A percentile compares a stretch with the other conserved stretches of the same genome.
These are phyloP conservation scores for Dendrophyllia cribrosa DNA, from an alignment of 64 coral and sea anemone species.

Conservation along the genomic window DNA sequence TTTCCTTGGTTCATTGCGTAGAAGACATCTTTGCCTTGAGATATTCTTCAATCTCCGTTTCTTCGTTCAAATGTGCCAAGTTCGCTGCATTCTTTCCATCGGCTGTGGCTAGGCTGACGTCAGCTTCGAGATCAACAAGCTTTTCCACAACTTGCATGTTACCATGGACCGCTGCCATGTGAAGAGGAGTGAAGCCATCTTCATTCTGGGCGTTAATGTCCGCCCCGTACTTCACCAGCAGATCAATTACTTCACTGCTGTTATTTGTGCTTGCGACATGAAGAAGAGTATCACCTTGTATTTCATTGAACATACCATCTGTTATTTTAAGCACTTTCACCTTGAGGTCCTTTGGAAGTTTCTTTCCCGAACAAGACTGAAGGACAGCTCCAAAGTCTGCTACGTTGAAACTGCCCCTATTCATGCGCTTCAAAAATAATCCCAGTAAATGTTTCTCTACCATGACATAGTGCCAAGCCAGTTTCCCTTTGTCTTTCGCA, in stretches of 20 bases:
- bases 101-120: not conserved
- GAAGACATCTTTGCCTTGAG: not conserved
- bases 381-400: slow-evolving; percentile 6
- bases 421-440: not conserved
- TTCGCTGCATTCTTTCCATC: not conserved
- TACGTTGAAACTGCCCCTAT: not conserved
- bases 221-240: not conserved
- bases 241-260: not conserved
- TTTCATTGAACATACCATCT: not conserved
- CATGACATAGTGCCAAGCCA: slow-evolving; percentile 17
- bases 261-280: not conserved
- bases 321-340: not conserved
- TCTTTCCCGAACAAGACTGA: not conserved
- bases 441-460: not conserved
- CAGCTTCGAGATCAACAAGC: slow-evolving; percentile 6
- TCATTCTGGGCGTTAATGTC: not conserved
- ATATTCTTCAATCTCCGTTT: slow-evolving; percentile 9
- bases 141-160: not conserved
- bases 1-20: too few species aligned
- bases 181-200: not conserved
- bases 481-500: not conserved
- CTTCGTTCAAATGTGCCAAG: not conserved
- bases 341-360: not conserved
- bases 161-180: slow-evolving; percentile 13
- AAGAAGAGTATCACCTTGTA: not conserved